Percentiles rank a stretch among this genome's conserved stretches.
Conservation (phyloP, 2,888 invertebrate species). For the Drosophila pegasa region DNA sequence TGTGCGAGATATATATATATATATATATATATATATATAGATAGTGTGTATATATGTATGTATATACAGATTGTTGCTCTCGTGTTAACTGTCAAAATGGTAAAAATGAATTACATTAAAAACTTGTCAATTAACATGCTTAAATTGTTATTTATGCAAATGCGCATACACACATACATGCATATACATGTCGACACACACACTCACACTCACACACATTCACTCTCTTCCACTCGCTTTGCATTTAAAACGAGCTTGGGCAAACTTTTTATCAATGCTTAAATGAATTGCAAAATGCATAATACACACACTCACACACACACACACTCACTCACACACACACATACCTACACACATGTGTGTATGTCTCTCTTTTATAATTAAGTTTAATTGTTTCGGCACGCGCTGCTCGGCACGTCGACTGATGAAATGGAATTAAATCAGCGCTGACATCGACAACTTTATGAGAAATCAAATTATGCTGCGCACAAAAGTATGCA, state of each 20-base stretch:
- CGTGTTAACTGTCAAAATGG: slow-evolving; percentile 39
- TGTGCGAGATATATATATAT: neutral
- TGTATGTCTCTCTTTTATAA: slow-evolving; percentile 53
- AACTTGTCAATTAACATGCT: slow-evolving; percentile 74
- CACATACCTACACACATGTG: neutral
- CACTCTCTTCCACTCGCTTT: neutral
- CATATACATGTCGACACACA: neutral
- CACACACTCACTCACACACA: slow-evolving; percentile 5
- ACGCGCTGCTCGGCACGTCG: slow-evolving; percentile 41
- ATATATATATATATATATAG: neutral
- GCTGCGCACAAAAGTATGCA: slow-evolving; percentile 62
- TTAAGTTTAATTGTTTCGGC: slow-evolving; percentile 80
- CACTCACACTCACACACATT: neutral
- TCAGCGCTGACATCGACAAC: slow-evolving; percentile 77
- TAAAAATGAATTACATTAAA: slow-evolving; percentile 65
- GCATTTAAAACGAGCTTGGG: slow-evolving; percentile 49
- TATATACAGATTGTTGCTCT: neutral
- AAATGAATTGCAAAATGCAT: slow-evolving; percentile 51
- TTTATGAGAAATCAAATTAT: slow-evolving; percentile 77
- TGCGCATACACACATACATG: neutral
- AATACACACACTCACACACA: slow-evolving; percentile 10
- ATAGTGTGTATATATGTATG: neutral
- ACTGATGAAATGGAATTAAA: slow-evolving; percentile 73
- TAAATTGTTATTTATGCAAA: slow-evolving; percentile 58
- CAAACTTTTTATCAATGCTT: slow-evolving; percentile 67